A percentile compares a stretch with the other conserved stretches of the same genome.
Conservation (phyloP, 2,797 vertebrate genomes). For the Dryobates pubescens region DNA sequence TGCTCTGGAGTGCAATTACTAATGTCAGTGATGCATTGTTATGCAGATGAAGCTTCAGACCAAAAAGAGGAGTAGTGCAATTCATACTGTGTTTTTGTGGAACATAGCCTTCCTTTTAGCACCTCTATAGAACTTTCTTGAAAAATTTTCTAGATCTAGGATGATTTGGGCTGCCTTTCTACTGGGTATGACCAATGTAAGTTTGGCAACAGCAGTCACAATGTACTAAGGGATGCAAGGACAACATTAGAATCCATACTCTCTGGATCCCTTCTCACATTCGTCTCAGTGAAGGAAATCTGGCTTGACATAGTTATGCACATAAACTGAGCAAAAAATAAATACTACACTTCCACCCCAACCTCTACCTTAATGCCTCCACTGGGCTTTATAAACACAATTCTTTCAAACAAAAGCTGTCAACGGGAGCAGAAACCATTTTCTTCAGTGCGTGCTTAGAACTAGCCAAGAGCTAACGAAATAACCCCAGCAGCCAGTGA, state of each 20-base stretch:
- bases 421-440: neutral
- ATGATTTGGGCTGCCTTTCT: neutral
- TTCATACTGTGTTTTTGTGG: neutral
- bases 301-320: neutral
- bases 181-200: neutral
- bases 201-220: neutral
- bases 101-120: neutral
- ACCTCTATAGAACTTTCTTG: neutral
- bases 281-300: neutral
- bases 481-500: neutral
- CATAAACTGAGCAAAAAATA: neutral
- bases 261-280: neutral
- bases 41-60: neutral
- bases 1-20: constrained; percentile 3
- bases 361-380: neutral
- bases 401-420: neutral
- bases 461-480: neutral
- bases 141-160: neutral
- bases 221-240: neutral
- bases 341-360: neutral
- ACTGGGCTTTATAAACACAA: neutral
- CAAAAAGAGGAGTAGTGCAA: neutral
- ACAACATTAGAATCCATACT: neutral
- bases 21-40: constrained; percentile 4
- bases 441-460: neutral